Evolutionary conservation across 2,797 vertebrate species (phyloP), one percentile per base, ranked within the genome.

Genomic region (Hydrophis major): DNA sequence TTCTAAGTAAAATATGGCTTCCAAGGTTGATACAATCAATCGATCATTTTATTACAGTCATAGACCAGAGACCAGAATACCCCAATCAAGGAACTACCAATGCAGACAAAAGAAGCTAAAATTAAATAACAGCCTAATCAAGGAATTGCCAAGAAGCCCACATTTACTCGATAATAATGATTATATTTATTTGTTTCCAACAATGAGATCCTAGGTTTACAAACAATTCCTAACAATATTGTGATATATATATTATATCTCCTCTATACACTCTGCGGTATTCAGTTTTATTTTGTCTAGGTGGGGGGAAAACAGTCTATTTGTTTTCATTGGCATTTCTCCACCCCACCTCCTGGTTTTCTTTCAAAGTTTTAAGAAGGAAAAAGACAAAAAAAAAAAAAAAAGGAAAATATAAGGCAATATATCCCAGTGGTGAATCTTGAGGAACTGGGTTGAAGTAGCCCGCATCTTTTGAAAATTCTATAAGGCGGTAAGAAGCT

Each of bases 391-490:
- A 89, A 53, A 53, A 11, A 32, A 32, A 32, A 11, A 53, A 55
- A 87, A 92, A 37, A 37, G 37, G 86, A 95, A 95, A 95, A 95
- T 78, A 47, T 83, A 96, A 95, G 92, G 87, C 90, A 94, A 92
- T 96, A 97, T 96, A 96, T 97, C 94, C 94, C 95, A 95, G 86
- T 92, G 92, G 96, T 94, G 53, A 78, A 95, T 95, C 94, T 96
- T 96, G 93, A 97, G 97, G 96, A 97, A 96, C 95, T 93, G 91
- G 83, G 91, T 96, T 97, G 95, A 90, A 90, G 90, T 93, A 89
- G 90, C 96, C 95, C 93, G 96, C 93, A 93, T 93, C 94, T 97
- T 97, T 95, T 97, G 95, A 97, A 97, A 97, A 97, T 97, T 97
- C 96, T 97, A 96, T 96, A 96, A 96, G 97, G 94, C 96, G 95